These are phyloP conservation scores for Drosophila suzukii DNA, from an alignment of 1,140 invertebrate genomes.

Conservation along the genomic window DNA sequence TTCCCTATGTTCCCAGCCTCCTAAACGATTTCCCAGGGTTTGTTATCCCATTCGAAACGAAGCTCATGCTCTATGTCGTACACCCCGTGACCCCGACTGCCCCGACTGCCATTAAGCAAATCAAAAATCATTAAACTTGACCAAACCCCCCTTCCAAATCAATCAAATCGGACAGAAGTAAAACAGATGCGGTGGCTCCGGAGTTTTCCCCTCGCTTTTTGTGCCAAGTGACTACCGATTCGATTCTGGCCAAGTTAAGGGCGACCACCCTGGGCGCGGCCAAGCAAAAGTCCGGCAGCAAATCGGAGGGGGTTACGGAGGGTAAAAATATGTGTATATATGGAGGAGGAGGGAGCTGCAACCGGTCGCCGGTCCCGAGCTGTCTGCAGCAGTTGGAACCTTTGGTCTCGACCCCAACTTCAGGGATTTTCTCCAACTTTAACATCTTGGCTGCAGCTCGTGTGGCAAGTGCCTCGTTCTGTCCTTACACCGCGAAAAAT, in stretches of 20 bases:
- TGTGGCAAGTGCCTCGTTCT: conserved; percentile 41
- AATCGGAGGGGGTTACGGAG: background rate
- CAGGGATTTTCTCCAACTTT: conserved; percentile 34
- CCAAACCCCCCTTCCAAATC: conserved; percentile 16
- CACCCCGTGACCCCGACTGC: conserved; percentile 21
- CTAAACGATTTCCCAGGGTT: background rate
- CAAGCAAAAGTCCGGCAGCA: conserved; percentile 3
- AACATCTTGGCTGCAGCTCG: conserved; percentile 6
- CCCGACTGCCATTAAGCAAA: conserved; percentile 23
- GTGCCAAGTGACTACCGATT: conserved; percentile 39
- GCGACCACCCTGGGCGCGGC: conserved; percentile 39
- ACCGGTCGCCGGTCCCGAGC: conserved; percentile 66
- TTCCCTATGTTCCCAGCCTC: conserved; percentile 21
- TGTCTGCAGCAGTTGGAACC: conserved; percentile 59
- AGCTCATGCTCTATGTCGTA: conserved; percentile 12
- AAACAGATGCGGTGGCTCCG: conserved; percentile 25
- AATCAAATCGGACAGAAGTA: conserved; percentile 39
- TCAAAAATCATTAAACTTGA: conserved; percentile 29
- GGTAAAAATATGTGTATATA: background rate
- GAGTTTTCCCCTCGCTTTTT: conserved; percentile 3
- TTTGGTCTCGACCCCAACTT: conserved; percentile 35
- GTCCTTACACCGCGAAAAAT: conserved; percentile 7
- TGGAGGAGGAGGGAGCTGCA: conserved; percentile 24
- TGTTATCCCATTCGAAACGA: background rate
- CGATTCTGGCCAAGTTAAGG: conserved; percentile 44